Percentiles rank a stretch among this genome's conserved stretches.
These are phyloP conservation scores for Thamnophis elegans DNA, from an alignment of 2,797 vertebrate species.

Conservation along the genomic window DNA sequence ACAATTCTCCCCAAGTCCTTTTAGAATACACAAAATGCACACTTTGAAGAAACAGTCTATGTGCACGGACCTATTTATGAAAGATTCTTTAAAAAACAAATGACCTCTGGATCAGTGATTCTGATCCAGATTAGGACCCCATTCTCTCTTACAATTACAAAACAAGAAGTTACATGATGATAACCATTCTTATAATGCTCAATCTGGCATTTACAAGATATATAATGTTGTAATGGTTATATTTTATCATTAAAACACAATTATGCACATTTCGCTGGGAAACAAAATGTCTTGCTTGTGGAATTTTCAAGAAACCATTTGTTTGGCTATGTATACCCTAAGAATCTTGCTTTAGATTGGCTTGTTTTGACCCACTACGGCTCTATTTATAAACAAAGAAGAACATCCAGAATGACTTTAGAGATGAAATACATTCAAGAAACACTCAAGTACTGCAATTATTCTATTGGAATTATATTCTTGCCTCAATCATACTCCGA, in stretches of 20 bases:
- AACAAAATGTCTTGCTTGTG: neutral
- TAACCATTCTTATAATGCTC: neutral
- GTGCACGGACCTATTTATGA: neutral
- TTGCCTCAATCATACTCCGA: neutral
- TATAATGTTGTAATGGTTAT: neutral
- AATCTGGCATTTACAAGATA: neutral
- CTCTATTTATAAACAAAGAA: neutral
- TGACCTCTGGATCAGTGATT: neutral
- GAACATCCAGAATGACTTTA: neutral
- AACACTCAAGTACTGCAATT: neutral
- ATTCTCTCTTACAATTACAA: neutral
- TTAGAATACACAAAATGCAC: neutral
- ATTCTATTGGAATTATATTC: neutral
- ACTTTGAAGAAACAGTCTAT: too few relatives aligned
- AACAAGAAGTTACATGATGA: neutral
- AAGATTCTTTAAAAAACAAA: neutral
- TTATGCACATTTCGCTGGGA: neutral
- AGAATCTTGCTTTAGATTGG: neutral
- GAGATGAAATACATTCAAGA: neutral
- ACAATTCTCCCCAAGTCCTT: neutral
- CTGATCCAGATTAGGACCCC: neutral
- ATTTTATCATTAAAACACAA: neutral
- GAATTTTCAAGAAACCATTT: neutral
- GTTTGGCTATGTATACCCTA: neutral
- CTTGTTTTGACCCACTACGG: neutral